Evolutionary conservation across 1,140 invertebrate species (phyloP).

Genomic region (Trichogramma pretiosum): DNA sequence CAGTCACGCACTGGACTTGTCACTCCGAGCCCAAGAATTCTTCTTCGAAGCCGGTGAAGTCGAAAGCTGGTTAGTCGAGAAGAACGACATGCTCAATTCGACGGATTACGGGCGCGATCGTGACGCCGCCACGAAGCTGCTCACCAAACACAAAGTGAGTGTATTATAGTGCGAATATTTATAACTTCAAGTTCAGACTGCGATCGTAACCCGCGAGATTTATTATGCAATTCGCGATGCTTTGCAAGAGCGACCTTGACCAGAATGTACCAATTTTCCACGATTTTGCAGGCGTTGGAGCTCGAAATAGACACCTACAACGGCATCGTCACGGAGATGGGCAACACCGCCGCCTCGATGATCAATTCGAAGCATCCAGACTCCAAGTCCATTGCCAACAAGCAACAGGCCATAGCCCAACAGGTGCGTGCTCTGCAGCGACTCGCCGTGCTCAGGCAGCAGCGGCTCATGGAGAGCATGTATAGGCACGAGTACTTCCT

Average conservation of each 20-base stretch:
- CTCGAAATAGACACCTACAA: slow-evolving; percentile 89
- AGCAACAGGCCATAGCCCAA: slow-evolving; percentile 68
- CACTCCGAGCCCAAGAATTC: slow-evolving; percentile 81
- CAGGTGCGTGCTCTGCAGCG: slow-evolving; percentile 75
- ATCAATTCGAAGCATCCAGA: slow-evolving; percentile 69
- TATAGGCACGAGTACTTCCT: slow-evolving; percentile 88
- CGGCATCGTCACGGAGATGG: slow-evolving; percentile 87
- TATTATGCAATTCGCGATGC: too few relatives aligned
- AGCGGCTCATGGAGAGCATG: slow-evolving; percentile 82
- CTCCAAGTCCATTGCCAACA: slow-evolving; percentile 66
- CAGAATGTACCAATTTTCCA: slow-evolving; percentile 3
- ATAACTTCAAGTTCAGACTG: not conserved
- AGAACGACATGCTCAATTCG: slow-evolving; percentile 69
- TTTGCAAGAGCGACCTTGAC: too few relatives aligned
- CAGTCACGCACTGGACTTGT: slow-evolving; percentile 71
- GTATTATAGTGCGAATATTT: slow-evolving; percentile 3
- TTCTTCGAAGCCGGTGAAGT: slow-evolving; percentile 85
- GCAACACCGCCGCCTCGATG: slow-evolving; percentile 72
- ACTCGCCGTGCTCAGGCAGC: slow-evolving; percentile 68
- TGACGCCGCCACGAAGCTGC: slow-evolving; percentile 78
- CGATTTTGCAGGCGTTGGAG: slow-evolving; percentile 67
- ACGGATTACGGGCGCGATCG: slow-evolving; percentile 81
- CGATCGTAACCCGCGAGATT: too few relatives aligned
- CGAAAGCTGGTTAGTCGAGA: slow-evolving; percentile 86
- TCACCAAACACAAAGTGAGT: slow-evolving; percentile 82